Evolutionary conservation across 2,888 invertebrate genomes (phyloP).

Genomic region (Agonopterix alstromeriana): DNA sequence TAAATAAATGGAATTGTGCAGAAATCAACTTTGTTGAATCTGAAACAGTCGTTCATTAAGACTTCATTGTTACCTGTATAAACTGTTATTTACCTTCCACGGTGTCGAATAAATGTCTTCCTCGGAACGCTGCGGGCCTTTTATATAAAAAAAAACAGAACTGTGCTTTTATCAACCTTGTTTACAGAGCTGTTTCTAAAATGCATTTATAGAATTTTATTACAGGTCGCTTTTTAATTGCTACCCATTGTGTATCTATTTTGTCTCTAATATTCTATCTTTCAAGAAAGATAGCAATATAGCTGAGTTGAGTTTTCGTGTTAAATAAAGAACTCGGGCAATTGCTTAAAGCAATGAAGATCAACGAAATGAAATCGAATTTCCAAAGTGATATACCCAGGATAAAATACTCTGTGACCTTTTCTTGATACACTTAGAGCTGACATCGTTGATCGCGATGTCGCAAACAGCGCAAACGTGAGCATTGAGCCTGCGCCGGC

Average conservation of each 20-base stretch:
- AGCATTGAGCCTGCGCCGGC: conserved; percentile 4
- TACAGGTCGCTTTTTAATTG: too few relatives aligned
- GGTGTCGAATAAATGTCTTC: conserved; percentile 18
- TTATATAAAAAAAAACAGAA: conserved; percentile 30
- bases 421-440: conserved; percentile 34
- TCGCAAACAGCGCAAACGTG: conserved; percentile 39
- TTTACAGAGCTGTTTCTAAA: conserved; percentile 39
- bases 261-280: too few relatives aligned
- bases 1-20: conserved; percentile 35
- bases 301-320: too few relatives aligned
- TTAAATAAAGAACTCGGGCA: too few relatives aligned
- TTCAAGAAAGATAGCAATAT: too few relatives aligned
- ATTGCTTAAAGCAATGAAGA: too few relatives aligned
- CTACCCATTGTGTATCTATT: too few relatives aligned
- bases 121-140: conserved; percentile 19
- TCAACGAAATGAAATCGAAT: too few relatives aligned
- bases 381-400: too few relatives aligned
- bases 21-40: conserved; percentile 36
- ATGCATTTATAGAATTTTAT: too few relatives aligned
- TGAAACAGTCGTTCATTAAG: conserved; percentile 56
- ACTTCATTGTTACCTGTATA: conserved; percentile 50
- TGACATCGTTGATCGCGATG: conserved; percentile 35
- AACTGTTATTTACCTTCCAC: conserved; percentile 51
- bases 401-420: conserved; percentile 36
- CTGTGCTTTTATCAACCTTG: conserved; percentile 35